Evolutionary conservation across 2,797 vertebrate genomes (phyloP), one percentile per base, ranked within the genome.

Genomic region (Gouania willdenowi): DNA sequence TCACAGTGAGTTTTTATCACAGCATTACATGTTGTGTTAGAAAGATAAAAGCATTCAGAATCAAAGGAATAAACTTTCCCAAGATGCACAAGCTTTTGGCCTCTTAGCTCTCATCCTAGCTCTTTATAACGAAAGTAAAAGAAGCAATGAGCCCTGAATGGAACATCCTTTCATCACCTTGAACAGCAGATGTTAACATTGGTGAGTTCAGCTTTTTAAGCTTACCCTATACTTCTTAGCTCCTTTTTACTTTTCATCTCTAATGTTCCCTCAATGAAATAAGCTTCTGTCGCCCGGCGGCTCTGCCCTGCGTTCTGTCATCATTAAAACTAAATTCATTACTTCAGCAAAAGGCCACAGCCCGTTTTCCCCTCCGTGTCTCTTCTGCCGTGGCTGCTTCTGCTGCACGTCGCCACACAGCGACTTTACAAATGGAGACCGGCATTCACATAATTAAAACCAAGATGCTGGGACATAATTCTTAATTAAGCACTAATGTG

Each of bases 401-500:
- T 32, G 54, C 56, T 39, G 41, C 58, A 39, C 60, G 66, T 67
- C 59, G 50, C 56, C 48, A 47, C 51, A 47, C 12, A 35, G 79
- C 79, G 50, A 50, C 56, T 85, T 88, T 87, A 89, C 85, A 76
- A 91, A 90, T 88, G 88, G 81, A 84, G 79, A 55, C 51, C 70
- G 78, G 81, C 82, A 84, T 61, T 0, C 11, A 13, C 81, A 86
- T 92, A 91, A 94, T 92, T 91, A 91, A 91, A 88, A 86, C 79
- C 76, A 79, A 85, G 87, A 91, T 88, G 87, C 83, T 79, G 45
- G 63, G 79, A 89, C 90, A 91, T 92, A 87, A 90, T 91, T 94
- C 91, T 91, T 92, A 92, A 95, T 93, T 92, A 94, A 91, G 88
- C 75, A 31, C 75, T 92, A 91, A 93, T 87, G 87, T 86, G 90